A percentile compares a stretch with the other conserved stretches of the same genome.
Conservation (phyloP, 2,888 invertebrate species). For the Prionchulus punctatus region DNA sequence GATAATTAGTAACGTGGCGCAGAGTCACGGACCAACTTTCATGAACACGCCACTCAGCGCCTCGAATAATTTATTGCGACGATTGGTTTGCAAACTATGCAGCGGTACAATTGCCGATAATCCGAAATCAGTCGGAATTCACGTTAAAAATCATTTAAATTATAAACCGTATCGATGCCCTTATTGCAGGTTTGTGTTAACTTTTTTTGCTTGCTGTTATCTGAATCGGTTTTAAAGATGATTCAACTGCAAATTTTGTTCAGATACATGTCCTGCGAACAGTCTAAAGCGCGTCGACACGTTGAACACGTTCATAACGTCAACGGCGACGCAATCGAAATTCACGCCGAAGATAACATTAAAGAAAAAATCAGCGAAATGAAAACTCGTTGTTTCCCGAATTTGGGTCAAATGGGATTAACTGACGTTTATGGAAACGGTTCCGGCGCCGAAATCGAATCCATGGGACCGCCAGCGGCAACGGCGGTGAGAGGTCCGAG, state of each 20-base stretch:
- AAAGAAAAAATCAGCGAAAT: conserved; percentile 10
- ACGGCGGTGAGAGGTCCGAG: neutral
- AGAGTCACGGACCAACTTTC: too few species aligned
- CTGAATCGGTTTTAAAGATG: too few species aligned
- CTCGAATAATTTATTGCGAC: too few species aligned
- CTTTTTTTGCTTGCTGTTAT: too few species aligned
- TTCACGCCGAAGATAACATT: conserved; percentile 9
- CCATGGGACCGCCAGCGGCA: neutral
- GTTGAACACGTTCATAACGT: conserved; percentile 12
- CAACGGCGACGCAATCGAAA: conserved; percentile 3
- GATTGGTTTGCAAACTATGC: conserved; percentile 9
- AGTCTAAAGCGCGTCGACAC: conserved; percentile 13
- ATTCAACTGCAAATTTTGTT: too few species aligned
- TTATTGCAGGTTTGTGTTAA: conserved; percentile 6
- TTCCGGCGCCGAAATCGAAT: neutral
- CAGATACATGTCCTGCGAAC: conserved; percentile 13
- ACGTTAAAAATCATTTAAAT: conserved; percentile 14
- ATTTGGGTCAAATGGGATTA: conserved; percentile 3
- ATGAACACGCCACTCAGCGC: too few species aligned
- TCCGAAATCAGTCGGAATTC: conserved; percentile 14
- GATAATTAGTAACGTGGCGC: too few species aligned
- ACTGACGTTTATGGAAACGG: neutral
- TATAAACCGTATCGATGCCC: conserved; percentile 13
- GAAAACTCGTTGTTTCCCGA: conserved; percentile 12
- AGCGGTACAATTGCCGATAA: conserved; percentile 12